Evolutionary conservation across 2,888 invertebrate genomes (phyloP).

Genomic region (Protonemura montana): DNA sequence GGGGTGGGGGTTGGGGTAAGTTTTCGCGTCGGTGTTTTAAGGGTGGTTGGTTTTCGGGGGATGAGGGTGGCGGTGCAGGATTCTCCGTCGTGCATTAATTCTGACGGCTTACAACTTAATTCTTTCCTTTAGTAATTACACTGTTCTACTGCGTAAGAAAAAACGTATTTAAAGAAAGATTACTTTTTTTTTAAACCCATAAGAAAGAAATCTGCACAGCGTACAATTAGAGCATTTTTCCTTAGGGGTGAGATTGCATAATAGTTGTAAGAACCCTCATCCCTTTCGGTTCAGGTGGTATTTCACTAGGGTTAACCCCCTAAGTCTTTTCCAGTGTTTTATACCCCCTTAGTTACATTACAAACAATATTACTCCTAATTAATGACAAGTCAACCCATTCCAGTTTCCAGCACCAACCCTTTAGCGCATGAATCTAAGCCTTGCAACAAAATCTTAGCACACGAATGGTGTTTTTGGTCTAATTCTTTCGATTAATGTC

Average conservation of each 20-base stretch:
- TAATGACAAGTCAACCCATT: constrained; percentile 45
- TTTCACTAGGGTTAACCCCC: constrained; percentile 46
- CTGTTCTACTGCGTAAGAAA: constrained; percentile 38
- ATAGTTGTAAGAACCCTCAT: constrained; percentile 38
- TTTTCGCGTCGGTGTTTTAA: constrained; percentile 17
- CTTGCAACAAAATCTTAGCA: too few species aligned
- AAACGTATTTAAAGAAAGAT: constrained; percentile 44
- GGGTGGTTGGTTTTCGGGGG: constrained; percentile 20
- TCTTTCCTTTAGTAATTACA: constrained; percentile 48
- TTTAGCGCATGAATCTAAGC: not conserved
- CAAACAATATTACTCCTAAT: constrained; percentile 49
- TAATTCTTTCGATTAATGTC: too few species aligned
- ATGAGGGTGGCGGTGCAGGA: constrained; percentile 9
- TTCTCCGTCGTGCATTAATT: constrained; percentile 46
- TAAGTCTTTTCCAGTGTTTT: constrained; percentile 38
- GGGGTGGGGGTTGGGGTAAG: not conserved
- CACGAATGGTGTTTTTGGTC: too few species aligned
- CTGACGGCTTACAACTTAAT: constrained; percentile 49
- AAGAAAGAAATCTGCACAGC: constrained; percentile 45
- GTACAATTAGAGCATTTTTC: constrained; percentile 38
- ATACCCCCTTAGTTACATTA: constrained; percentile 47
- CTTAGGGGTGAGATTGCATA: constrained; percentile 35
- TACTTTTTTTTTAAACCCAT: constrained; percentile 44
- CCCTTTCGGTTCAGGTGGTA: constrained; percentile 47
- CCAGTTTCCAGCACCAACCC: not conserved